Conservation (phyloP, 2,797 vertebrate genomes). For the Odontamblyopus lacepedii region DNA sequence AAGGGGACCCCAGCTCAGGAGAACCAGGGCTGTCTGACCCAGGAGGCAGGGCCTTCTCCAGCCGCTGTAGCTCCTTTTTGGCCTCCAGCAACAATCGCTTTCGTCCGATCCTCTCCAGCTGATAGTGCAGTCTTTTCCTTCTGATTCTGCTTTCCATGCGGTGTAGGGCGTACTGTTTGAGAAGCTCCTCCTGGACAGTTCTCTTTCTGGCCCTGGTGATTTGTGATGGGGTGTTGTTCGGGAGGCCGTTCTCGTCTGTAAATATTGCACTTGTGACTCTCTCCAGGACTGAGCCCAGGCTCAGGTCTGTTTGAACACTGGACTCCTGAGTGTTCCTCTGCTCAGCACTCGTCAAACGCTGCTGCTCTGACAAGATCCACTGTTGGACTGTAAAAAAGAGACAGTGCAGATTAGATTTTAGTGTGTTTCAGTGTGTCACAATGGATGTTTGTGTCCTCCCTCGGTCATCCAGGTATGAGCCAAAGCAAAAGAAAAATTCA, state of each 20-base stretch:
- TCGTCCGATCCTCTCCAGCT: constrained; percentile 85
- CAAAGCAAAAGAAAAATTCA: too few species aligned
- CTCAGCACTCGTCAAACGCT: constrained; percentile 67
- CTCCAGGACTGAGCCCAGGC: constrained; percentile 44
- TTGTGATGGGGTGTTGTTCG: constrained; percentile 39
- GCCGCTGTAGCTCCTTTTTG: constrained; percentile 84
- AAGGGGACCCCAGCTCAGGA: constrained; percentile 49
- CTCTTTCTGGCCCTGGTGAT: constrained; percentile 79
- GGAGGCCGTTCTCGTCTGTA: constrained; percentile 44
- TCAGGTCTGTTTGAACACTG: constrained; percentile 81
- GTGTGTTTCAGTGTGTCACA: not conserved
- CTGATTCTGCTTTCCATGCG: constrained; percentile 79
- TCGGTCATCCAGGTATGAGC: too few species aligned
- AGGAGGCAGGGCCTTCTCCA: constrained; percentile 78
- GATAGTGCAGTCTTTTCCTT: constrained; percentile 83
- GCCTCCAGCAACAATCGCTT: constrained; percentile 88
- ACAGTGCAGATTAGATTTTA: not conserved
- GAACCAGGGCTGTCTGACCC: constrained; percentile 62
- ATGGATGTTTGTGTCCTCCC: too few species aligned
- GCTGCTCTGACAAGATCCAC: constrained; percentile 86
- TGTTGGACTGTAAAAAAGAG: constrained; percentile 80
- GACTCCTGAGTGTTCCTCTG: constrained; percentile 78
- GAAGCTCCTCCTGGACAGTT: constrained; percentile 82
- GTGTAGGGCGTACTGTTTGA: constrained; percentile 78
- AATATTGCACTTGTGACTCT: constrained; percentile 46